Base-by-base conservation (phyloP, 2,888 invertebrate species). In the Ferrisia virgata region DNA sequence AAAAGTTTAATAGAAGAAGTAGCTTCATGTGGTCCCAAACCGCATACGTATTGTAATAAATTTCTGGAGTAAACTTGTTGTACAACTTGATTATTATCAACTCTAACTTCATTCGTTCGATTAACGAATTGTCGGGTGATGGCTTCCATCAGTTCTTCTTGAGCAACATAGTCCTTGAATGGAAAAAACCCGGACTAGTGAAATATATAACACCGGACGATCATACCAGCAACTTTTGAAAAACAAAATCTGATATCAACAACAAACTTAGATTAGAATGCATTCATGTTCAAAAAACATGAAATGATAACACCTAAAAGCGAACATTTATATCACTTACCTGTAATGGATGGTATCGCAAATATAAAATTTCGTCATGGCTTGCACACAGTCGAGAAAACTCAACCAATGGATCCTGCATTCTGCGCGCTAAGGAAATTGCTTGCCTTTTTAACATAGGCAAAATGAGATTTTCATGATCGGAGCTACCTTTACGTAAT, bases 331-430 rank as follows among this genome's bases (percentile, higher is more conserved):
- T n/a, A n/a, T 18, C 31, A 83, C 64, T 85, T 86, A 88, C 90
- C 89, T 93, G 93, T 78, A 98, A 89, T 0, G 95, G 92, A 89
- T 99, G 98, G 88, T 96, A 98, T 84, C 96, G 92, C 36, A 99
- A 91, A 88, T 98, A 98, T 22, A 99, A 90, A 86, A 99, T 96
- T 90, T 99, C 99, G 86, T 99, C 98, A 87, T 99, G 99, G 0
- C 94, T 92, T 4, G 97, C 97, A 88, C 98, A 99, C 0, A 99
- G 90, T 88, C 99, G 98, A 0, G 97, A 95, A 89, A 96, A 98
- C 89, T 99, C 99, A 86, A 98, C 92, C 0, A 99, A 90, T 0
- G 99, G 99, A 89, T 99, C 99, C 89, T 99, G 97, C 87, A 98
- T 90, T 85, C 96, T 91, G 28, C 99, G 92, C 0, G 96, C 98